Base-by-base conservation (phyloP, 2,888 invertebrate genomes). In the Cerceris rybyensis region DNA sequence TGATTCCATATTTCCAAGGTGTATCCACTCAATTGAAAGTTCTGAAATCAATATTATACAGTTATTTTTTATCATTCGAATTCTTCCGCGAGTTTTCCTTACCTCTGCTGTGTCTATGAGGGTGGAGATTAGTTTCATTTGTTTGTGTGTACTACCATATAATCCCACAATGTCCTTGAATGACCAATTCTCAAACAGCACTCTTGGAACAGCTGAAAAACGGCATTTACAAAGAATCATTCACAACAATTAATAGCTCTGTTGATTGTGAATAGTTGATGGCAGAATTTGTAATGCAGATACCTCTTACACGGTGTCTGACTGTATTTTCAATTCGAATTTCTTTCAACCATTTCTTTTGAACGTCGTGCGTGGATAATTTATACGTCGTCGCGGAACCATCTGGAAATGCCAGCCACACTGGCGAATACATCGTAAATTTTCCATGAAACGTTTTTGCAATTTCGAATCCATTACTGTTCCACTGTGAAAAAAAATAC, bases 1-100 rank as follows among this genome's bases (percentile, higher is more conserved):
- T 98, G 97, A 16, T 97, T 96, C 95, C 98, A 97, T 65, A 98
- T 94, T 93, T 99, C 99, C 5, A 99, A 90, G 0, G 98, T 98
- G 50, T 97, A 95, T 0, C 99, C 99, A 93, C 97, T 96, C 92
- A 99, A 98, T 81, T 95, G 94, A 93, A 97, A 95, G 75, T 95
- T 94, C 93, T 96, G 94, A 79, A 96, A 95, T 75, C 95, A 4
- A 95, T 93, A 43, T 95, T 93, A 42, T 95, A 94, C 72, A 97
- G 94, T 78, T 97, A 93, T 6, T 94, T 93, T 76, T 95, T 94
- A 72, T 96, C 95, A 88, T n/a, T 55, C n/a, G 94, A 93, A 92
- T n/a, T 6, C n/a, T 9, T 28, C 46, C 60, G 58, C n/a, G 13
- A 42, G 14, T 42, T 43, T 28, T 4, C 28, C 4, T 58, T 78